Conservation (phyloP, 2,113 vertebrate species). For the Limanda limanda region DNA sequence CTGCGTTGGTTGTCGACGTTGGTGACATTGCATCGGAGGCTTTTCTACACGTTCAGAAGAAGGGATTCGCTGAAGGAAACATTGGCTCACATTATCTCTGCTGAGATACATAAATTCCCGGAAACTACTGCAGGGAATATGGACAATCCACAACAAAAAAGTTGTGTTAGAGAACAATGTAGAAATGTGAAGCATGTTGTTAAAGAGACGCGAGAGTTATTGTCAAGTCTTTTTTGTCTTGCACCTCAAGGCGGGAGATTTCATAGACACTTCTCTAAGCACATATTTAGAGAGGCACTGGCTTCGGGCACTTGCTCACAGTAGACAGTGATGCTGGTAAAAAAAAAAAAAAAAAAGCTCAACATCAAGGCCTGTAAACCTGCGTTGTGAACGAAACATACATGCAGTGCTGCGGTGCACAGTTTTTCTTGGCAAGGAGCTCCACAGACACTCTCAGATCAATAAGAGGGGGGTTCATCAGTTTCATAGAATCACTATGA, state of each 20-base stretch:
- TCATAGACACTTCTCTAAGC: constrained; percentile 42
- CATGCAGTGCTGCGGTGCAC: neutral
- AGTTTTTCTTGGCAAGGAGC: constrained; percentile 19
- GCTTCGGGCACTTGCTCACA: constrained; percentile 2
- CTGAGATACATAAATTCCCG: constrained; percentile 34
- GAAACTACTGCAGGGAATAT: constrained; percentile 52
- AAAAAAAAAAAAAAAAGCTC: neutral
- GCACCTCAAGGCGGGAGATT: constrained; percentile 36
- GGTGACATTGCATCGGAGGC: constrained; percentile 33
- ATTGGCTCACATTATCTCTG: constrained; percentile 55
- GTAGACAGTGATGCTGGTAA: too few relatives aligned
- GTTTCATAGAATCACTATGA: constrained; percentile 29
- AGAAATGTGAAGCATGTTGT: constrained; percentile 19
- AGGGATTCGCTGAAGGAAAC: constrained; percentile 30
- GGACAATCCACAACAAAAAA: constrained; percentile 47
- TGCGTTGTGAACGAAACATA: constrained; percentile 6
- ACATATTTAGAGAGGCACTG: constrained; percentile 42
- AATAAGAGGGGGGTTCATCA: constrained; percentile 10
- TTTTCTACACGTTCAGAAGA: constrained; percentile 30
- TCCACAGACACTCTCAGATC: constrained; percentile 20
- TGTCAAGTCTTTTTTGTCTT: constrained; percentile 39
- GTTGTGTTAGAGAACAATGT: neutral
- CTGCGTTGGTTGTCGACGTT: constrained; percentile 41
- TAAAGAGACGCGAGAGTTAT: constrained; percentile 54
- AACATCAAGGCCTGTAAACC: constrained; percentile 13